Percentiles rank a stretch among this genome's conserved stretches.
These are phyloP conservation scores for Epistrophella euchroma DNA, from an alignment of 2,888 invertebrate species.

Conservation along the genomic window DNA sequence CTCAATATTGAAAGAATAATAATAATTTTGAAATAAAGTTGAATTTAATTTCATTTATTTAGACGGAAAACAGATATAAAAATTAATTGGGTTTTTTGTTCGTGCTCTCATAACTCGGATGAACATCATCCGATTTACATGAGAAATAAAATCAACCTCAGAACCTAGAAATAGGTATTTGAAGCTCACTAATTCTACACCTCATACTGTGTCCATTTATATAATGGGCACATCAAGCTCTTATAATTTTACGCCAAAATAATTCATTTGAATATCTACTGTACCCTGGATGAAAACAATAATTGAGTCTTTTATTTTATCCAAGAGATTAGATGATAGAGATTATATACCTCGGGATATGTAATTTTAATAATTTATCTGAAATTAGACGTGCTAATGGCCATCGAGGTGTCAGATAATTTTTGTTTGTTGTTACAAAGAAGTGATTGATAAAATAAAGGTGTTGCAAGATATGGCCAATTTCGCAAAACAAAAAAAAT, in stretches of 20 bases:
- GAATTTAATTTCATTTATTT: too few relatives aligned
- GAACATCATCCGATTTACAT: too few relatives aligned
- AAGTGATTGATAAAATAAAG: neutral
- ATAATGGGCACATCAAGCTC: neutral
- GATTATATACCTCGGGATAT: conserved; percentile 8
- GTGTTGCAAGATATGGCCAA: conserved; percentile 3
- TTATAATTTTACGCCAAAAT: neutral
- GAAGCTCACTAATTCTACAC: too few relatives aligned
- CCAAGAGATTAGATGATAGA: conserved; percentile 4
- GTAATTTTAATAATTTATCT: conserved; percentile 42
- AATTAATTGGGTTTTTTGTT: too few relatives aligned
- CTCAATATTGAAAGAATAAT: too few relatives aligned
- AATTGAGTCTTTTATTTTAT: conserved; percentile 41
- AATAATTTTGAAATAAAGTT: too few relatives aligned
- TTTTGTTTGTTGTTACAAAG: neutral
- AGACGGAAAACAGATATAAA: too few relatives aligned
- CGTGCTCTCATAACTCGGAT: too few relatives aligned
- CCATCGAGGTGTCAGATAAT: conserved; percentile 45
- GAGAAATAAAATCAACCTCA: too few relatives aligned
- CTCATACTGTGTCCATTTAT: neutral
- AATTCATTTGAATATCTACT: neutral
- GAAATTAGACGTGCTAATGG: conserved; percentile 31
- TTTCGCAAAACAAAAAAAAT: conserved; percentile 28
- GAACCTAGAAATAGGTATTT: too few relatives aligned
- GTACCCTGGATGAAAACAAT: neutral